Evolutionary conservation across 2,797 vertebrate genomes (phyloP), one percentile per base, ranked within the genome.

Genomic region (Myiothlypis coronata): DNA sequence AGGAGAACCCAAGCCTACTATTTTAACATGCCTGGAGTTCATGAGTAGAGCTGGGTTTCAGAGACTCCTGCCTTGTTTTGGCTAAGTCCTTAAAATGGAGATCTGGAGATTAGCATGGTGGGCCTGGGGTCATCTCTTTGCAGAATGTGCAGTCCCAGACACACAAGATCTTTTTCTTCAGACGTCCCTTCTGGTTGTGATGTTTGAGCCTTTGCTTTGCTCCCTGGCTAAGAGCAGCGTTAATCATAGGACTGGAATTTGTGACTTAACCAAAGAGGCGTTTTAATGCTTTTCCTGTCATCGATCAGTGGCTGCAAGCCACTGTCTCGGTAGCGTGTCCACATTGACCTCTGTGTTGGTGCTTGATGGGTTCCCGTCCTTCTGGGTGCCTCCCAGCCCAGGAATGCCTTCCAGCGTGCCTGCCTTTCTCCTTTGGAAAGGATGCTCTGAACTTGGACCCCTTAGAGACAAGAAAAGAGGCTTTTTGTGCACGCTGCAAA

Each of bases 281-380:
- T 97, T 96, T 97, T 96, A 95, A 96, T 96, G 80, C 92, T 95
- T 97, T 97, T 97, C 95, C 96, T 94, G 94, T 92, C 90, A 87
- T 93, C 7, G 79, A 94, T 96, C 95, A 94, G 86, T 11, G 5
- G 93, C 83, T 95, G 87, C 64, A 84, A 93, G 96, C 93, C 89
- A 80, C 89, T 93, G 89, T 93, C 92, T 95, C 14, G 4, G 92
- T 93, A 87, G 90, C 15, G 8, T 72, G 82, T 93, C 91, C 76
- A 84, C 4, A 37, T 28, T 96, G 95, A 96, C 88, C 94, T 77
- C 84, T 90, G 83, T 67, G 90, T 74, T 90, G 91, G 69, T 76
- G 35, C 76, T 52, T 64, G 70, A 43, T 78, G 67, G 79, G 67
- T 83, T 89, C 61, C 67, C 2, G 0, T 94, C 44, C 67, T 95